Base-by-base conservation (phyloP, 2,888 invertebrate species). In the Chorisops tibialis region DNA sequence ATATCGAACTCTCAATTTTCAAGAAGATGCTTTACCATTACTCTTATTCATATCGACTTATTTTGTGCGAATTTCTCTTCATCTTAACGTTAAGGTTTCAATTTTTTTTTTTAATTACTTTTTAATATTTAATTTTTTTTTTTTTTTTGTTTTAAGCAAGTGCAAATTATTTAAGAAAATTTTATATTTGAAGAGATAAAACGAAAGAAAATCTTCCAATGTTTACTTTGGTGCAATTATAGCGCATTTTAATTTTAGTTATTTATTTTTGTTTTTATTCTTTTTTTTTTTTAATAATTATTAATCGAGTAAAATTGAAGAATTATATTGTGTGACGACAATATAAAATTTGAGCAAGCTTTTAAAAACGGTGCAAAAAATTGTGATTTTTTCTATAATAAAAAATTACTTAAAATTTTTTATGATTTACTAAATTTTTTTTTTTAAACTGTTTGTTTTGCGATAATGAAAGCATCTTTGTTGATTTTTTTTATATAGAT, bases 381-480 rank as follows among this genome's bases (percentile, higher is more conserved):
- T 22, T 48, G 4, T 19, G 11, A 12, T 21, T 48, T 45, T 16
- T 45, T 16, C 18, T 16, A 45, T 16, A 43, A 12, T 21, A 48
- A 14, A 41, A n/a, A 41, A 41, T 16, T 41, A 11, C 12, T 11
- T 2, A 14, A 41, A 41, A 11, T 63, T 67, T 62, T 58, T 38
- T 67, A 67, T 63, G n/a, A n/a, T n/a, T n/a, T n/a, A 62, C 65
- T 67, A 68, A 68, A 64, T 61, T 47, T 54, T 54, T 64, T 58
- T 66, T 67, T 66, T 66, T 67, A 35, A 35, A 50, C 24, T 11
- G 11, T 52, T 52, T 52, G 19, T 69, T 70, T 74, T 72, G 70
- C 72, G 72, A 73, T 76, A 72, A 73, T 71, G 75, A 77, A 78
- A 78, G 77, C 77, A 78, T 78, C 77, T 78, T 75, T 77, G 75